A percentile compares a stretch with the other conserved stretches of the same genome.
phyloP scores from a whole-genome alignment of 2,113 vertebrate species.

The Gasterosteus nipponicus region DNA sequence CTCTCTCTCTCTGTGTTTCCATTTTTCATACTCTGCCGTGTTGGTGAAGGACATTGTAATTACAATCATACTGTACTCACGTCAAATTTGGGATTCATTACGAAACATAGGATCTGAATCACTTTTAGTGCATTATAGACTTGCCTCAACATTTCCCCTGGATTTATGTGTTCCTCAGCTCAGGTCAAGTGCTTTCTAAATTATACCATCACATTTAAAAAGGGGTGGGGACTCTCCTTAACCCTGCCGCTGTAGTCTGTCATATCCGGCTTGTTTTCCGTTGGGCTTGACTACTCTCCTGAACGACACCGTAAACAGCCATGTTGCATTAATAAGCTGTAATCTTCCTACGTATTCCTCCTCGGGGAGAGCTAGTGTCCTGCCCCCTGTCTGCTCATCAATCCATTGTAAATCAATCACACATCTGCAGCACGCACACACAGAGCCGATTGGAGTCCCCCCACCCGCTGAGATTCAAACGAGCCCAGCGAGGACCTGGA shows the following conservation, averaged over 20 bases:
- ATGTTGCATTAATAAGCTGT: slow-evolving; percentile 51
- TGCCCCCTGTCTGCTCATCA: slow-evolving; percentile 40
- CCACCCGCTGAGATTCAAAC: background rate
- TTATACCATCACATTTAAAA: slow-evolving; percentile 30
- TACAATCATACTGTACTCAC: slow-evolving; percentile 25
- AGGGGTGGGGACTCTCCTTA: slow-evolving; percentile 6
- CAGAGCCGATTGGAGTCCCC: background rate
- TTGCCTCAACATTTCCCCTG: slow-evolving; percentile 2
- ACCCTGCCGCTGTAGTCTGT: slow-evolving; percentile 14
- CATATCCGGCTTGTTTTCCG: slow-evolving; percentile 2
- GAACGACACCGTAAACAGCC: slow-evolving; percentile 49
- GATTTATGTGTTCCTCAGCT: background rate
- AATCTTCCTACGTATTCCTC: slow-evolving; percentile 20
- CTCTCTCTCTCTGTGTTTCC: slow-evolving; percentile 23
- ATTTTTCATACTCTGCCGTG: slow-evolving; percentile 38
- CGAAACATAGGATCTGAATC: slow-evolving; percentile 10
- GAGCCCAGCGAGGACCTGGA: slow-evolving; percentile 3
- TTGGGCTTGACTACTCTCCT: slow-evolving; percentile 40
- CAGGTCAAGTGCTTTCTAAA: slow-evolving; percentile 29
- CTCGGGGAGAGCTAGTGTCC: slow-evolving; percentile 20
- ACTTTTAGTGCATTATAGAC: background rate
- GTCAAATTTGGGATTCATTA: slow-evolving; percentile 31
- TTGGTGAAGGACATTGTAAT: slow-evolving; percentile 42
- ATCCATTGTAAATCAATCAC: slow-evolving; percentile 62
- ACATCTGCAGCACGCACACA: slow-evolving; percentile 2